Percentiles rank a stretch among this genome's conserved stretches.
Conservation (phyloP, 2,113 vertebrate genomes). For the Lagopus leucura region DNA sequence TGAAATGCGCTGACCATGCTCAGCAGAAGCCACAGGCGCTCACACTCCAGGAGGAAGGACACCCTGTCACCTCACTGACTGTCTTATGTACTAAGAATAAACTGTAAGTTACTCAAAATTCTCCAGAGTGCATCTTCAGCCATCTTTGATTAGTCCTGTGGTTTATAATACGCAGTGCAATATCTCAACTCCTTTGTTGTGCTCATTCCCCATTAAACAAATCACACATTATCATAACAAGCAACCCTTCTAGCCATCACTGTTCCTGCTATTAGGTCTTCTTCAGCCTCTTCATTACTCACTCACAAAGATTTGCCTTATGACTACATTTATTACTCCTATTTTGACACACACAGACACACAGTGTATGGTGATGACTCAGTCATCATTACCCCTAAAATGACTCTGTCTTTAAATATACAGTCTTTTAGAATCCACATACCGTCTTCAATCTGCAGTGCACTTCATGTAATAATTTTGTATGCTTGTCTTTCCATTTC, state of each 20-base stretch:
- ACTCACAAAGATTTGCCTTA: conserved; percentile 33
- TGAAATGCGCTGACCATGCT: background rate
- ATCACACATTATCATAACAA: conserved; percentile 1
- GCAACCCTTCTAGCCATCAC: conserved; percentile 5
- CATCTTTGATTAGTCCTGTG: background rate
- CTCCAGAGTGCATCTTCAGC: background rate
- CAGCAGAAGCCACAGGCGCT: background rate
- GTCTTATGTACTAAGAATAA: background rate
- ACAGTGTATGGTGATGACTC: conserved; percentile 38
- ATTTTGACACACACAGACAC: background rate
- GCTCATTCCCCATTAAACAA: background rate
- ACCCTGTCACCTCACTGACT: background rate
- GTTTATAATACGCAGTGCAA: background rate
- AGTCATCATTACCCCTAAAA: conserved; percentile 4
- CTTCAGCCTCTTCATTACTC: conserved; percentile 22
- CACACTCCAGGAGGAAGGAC: background rate
- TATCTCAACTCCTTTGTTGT: background rate
- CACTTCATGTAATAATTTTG: background rate
- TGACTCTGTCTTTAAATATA: background rate
- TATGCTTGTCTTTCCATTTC: conserved; percentile 1
- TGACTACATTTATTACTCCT: conserved; percentile 42
- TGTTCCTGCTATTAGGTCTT: conserved; percentile 36
- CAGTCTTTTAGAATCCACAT: conserved; percentile 1
- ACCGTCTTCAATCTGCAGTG: background rate
- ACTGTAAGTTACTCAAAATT: background rate